Evolutionary conservation across 2,888 invertebrate genomes (phyloP), one percentile per base, ranked within the genome.

Genomic region (Polydrusus tereticollis): DNA sequence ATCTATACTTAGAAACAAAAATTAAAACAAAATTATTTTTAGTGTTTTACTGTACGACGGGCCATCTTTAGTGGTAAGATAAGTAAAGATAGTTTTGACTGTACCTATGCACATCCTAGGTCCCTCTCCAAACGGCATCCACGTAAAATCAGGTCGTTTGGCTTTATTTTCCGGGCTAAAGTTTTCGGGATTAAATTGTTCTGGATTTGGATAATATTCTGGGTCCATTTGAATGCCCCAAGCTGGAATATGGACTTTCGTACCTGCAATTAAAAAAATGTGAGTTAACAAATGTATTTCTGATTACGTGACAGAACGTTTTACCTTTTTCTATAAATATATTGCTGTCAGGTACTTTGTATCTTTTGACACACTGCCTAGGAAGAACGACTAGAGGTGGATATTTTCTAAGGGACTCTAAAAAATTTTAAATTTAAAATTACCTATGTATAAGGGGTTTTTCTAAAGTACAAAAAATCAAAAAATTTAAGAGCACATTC

Each of bases 91-190:
- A 33, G 10, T 33, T 10, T 10, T 33, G 7, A 36, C n/a, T 63
- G 69, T 77, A 83, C 84, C 84, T 59, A 85, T 83, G 75, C 85
- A 85, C 36, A 79, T 80, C 64, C 83, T 79, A 0, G 85, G 85
- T 4, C 85, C 85, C 68, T 82, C 82, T 7, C 84, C 85, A 73
- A 85, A 85, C 0, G 85, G 83, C 67, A 84, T 63, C 62, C 77
- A 83, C 10, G 76, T 66, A 29, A 73, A 78, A 6, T 67, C 74
- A 26, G 65, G 75, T 38, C 74, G 70, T n/a, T 69, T 77, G 5
- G 38, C 45, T 58, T 75, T 78, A 57, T 79, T 77, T 58, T 79
- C 77, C 43, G 75, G 75, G 43, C 29, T 75, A 66, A 81, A 81
- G 38, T 79, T 58, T 45, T 80, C 80, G 5, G 81, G 80, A 71